Evolutionary conservation across 2,113 vertebrate genomes (phyloP), one percentile per base, ranked within the genome.

Genomic region (Brachyistius frenatus): DNA sequence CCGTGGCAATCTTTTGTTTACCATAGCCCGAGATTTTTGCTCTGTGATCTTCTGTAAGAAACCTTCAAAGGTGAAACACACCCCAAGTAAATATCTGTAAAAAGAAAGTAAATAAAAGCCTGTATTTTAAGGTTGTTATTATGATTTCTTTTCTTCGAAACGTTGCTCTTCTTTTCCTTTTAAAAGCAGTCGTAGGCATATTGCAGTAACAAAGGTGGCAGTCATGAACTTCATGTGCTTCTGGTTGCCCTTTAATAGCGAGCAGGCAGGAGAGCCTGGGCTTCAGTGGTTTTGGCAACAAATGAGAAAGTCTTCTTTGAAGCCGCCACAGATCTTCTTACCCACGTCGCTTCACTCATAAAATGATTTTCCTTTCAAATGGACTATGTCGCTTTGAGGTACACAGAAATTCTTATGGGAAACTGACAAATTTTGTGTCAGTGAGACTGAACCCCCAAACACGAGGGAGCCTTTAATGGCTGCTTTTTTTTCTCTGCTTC

Each of bases 261-360:
- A 73, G 63, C 70, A 75, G 85, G 78, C 82, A 81, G 72, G 71
- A 78, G 85, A 77, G 62, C 52, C 36, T 41, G 66, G 55, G 79
- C 66, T 81, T 77, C 61, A n/a, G 78, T 66, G 85, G 78, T 83
- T 90, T 90, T 89, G 87, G 91, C 78, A 89, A 92, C 83, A 89
- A 87, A 74, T 33, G 53, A 78, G 55, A 73, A 62, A 47, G 71
- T 70, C 78, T 66, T n/a, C 85, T 86, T 85, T 88, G 84, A 90
- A 89, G 86, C 78, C 5, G 7, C 66, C 74, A 32, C 71, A 75
- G 86, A 88, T 90, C 85, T 65, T 73, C 78, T 84, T 86, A 86
- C 90, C 65, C 80, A 72, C 49, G 30, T 69, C 39, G 50, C 76
- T 60, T 66, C 72, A 71, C 70, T 84, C 58, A 61, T 23, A 50